Percentiles rank a stretch among this genome's conserved stretches.
phyloP scores from a whole-genome alignment of 2,888 invertebrate species.

The Cheilosia grossa region DNA sequence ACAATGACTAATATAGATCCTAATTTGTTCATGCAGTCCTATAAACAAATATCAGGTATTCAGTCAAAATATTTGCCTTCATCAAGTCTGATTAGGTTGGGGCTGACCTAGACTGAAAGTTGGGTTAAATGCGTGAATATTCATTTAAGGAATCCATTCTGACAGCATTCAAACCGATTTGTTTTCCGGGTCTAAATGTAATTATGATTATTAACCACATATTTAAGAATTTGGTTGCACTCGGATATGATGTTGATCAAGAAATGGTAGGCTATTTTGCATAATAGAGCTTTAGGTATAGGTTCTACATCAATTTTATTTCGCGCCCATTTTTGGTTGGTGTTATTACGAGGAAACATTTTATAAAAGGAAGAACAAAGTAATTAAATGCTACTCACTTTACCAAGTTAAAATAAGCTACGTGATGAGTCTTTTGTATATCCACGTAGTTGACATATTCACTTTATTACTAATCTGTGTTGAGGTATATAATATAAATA shows the following conservation, averaged over 20 bases:
- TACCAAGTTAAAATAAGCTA: background rate
- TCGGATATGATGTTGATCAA: conserved; percentile 4
- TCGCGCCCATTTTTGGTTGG: conserved; percentile 28
- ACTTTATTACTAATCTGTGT: too few species aligned
- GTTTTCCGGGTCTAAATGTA: conserved; percentile 43
- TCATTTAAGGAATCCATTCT: background rate
- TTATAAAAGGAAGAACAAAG: background rate
- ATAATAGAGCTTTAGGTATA: conserved; percentile 18
- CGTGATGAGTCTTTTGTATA: background rate
- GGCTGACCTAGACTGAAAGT: background rate
- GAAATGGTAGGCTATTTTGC: conserved; percentile 19
- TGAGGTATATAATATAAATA: too few species aligned
- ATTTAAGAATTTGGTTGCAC: background rate
- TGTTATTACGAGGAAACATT: conserved; percentile 1
- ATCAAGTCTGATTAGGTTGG: background rate
- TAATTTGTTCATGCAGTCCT: background rate
- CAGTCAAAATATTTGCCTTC: background rate
- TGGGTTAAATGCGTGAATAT: background rate
- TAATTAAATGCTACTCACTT: background rate
- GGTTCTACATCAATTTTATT: too few species aligned
- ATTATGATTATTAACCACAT: background rate
- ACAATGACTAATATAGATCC: background rate
- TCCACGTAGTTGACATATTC: too few species aligned
- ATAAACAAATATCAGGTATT: background rate
- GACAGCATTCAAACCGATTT: background rate